Percentiles rank a stretch among this genome's conserved stretches.
phyloP scores from a whole-genome alignment of 1,140 invertebrate species.

The Microvelia longipes region DNA sequence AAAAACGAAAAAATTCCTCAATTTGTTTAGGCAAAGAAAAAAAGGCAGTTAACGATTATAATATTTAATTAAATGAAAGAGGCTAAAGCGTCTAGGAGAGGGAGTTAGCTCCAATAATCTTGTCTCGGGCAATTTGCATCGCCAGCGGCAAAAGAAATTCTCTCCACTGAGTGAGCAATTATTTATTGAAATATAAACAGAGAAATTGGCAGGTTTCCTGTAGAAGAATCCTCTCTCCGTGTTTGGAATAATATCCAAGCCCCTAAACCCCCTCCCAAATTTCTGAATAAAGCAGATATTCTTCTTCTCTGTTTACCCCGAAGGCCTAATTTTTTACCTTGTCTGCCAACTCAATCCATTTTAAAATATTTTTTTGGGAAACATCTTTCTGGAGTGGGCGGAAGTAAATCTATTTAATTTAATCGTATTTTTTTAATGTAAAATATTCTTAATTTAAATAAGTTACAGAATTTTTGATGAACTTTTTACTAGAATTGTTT shows the following conservation, averaged over 20 bases:
- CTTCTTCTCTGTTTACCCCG: too few relatives aligned
- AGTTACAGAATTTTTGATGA: too few relatives aligned
- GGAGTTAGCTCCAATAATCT: background rate
- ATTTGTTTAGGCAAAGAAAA: too few relatives aligned
- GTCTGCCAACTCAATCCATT: too few relatives aligned
- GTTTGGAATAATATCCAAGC: background rate
- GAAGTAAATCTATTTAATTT: too few relatives aligned
- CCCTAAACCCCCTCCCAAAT: too few relatives aligned
- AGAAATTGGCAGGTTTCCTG: background rate
- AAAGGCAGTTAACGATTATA: background rate
- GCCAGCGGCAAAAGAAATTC: background rate
- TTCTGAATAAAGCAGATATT: background rate
- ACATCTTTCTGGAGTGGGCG: too few relatives aligned
- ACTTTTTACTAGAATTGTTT: too few relatives aligned
- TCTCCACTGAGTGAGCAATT: background rate
- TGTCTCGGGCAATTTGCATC: background rate
- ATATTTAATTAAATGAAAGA: background rate
- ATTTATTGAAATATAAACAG: background rate
- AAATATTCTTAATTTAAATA: too few relatives aligned
- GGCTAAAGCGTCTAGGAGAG: background rate
- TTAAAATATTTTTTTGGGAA: too few relatives aligned
- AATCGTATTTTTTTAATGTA: too few relatives aligned
- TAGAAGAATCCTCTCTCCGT: background rate
- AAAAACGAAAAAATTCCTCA: too few relatives aligned
- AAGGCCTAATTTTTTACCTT: background rate